phyloP scores from a whole-genome alignment of 1,140 invertebrate species.

The Drosophila leontia region DNA sequence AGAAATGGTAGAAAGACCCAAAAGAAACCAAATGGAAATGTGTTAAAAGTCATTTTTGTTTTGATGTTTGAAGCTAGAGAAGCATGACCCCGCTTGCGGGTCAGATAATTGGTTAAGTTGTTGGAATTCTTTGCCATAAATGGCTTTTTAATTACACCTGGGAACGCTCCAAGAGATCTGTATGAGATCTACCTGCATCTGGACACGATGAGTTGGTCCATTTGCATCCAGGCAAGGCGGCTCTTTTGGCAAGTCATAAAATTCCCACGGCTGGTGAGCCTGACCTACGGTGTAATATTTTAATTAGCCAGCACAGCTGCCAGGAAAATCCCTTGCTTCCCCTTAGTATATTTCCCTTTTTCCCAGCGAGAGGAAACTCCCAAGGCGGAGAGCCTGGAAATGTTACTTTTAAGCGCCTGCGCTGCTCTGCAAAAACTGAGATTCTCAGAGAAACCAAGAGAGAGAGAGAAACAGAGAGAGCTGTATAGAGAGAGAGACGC shows the following conservation, averaged over 20 bases:
- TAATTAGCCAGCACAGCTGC: constrained; percentile 62
- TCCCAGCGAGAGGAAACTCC: constrained; percentile 7
- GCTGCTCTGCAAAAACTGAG: constrained; percentile 17
- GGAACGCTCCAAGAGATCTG: constrained; percentile 1
- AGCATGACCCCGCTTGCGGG: constrained; percentile 19
- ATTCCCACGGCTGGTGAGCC: constrained; percentile 55
- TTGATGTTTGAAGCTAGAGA: constrained; percentile 11
- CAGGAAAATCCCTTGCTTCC: constrained; percentile 50
- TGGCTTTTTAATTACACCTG: constrained; percentile 68
- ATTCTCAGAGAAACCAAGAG: neutral
- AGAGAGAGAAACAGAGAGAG: neutral
- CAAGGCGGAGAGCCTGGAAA: constrained; percentile 44
- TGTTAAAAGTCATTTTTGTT: constrained; percentile 48
- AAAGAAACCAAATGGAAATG: constrained; percentile 59
- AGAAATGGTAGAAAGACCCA: constrained; percentile 4
- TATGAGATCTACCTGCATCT: constrained; percentile 20
- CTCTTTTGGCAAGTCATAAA: constrained; percentile 58
- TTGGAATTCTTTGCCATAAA: constrained; percentile 34
- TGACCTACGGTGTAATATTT: constrained; percentile 73
- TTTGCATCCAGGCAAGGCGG: constrained; percentile 6
- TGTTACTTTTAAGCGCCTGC: constrained; percentile 44
- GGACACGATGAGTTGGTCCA: constrained; percentile 5
- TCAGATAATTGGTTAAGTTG: constrained; percentile 26
- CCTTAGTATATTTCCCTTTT: constrained; percentile 57
- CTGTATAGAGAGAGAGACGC: constrained; percentile 2